A percentile compares a stretch with the other conserved stretches of the same genome.
Conservation (phyloP, 2,888 invertebrate species). For the Volucella bombylans region DNA sequence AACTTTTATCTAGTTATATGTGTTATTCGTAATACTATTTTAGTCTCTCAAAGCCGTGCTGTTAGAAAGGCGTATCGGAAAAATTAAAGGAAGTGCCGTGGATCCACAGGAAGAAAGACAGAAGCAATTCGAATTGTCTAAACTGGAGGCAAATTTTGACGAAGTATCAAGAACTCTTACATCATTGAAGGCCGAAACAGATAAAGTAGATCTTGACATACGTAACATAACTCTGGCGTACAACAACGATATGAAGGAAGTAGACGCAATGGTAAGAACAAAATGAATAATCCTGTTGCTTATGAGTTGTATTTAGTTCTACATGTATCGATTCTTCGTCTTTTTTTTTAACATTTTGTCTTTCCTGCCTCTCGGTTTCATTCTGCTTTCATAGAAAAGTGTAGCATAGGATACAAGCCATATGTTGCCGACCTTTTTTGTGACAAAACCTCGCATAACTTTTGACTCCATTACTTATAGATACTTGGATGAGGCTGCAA, state of each 20-base stretch:
- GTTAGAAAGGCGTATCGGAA: conserved; percentile 81
- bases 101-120: conserved; percentile 80
- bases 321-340: too few relatives aligned
- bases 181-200: conserved; percentile 83
- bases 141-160: conserved; percentile 82
- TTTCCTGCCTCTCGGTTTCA: too few relatives aligned
- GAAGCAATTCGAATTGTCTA: conserved; percentile 80
- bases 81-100: conserved; percentile 80
- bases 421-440: too few relatives aligned
- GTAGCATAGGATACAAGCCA: too few relatives aligned
- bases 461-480: too few relatives aligned
- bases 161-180: conserved; percentile 82
- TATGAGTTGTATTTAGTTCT: background rate
- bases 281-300: background rate
- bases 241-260: conserved; percentile 82
- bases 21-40: conserved; percentile 7
- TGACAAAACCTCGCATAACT: too few relatives aligned
- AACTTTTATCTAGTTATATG: background rate
- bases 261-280: conserved; percentile 79
- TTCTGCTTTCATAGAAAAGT: too few relatives aligned
- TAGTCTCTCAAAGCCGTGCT: conserved; percentile 82
- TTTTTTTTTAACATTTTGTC: too few relatives aligned
- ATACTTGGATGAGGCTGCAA: too few relatives aligned
- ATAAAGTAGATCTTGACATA: conserved; percentile 85
- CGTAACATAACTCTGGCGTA: conserved; percentile 83